Evolutionary conservation across 2,113 vertebrate species (phyloP).

Genomic region (Calidris pugnax): DNA sequence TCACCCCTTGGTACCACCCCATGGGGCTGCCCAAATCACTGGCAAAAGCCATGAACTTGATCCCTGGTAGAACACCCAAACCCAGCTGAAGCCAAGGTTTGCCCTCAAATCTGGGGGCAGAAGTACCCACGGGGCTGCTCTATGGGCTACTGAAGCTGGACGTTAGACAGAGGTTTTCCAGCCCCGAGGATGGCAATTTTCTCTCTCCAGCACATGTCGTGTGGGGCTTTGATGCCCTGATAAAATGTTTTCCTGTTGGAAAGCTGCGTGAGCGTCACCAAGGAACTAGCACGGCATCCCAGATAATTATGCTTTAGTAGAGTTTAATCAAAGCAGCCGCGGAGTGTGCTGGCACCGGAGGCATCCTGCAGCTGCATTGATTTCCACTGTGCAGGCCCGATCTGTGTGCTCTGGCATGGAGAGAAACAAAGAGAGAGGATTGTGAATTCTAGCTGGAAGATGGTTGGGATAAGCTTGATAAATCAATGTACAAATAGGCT

Average conservation of each 20-base stretch:
- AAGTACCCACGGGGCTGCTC: rapidly evolving
- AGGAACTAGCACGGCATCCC: constrained; percentile 64
- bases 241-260: background rate
- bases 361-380: constrained; percentile 24
- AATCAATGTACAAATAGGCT: constrained; percentile 24
- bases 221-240: background rate
- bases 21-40: rapidly evolving
- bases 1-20: background rate
- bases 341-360: constrained; percentile 37
- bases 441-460: background rate
- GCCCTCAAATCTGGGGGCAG: background rate
- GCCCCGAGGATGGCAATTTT: background rate
- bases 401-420: background rate
- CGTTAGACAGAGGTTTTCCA: background rate
- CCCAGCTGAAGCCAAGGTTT: rapidly evolving
- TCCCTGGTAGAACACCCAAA: rapidly evolving
- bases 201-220: background rate
- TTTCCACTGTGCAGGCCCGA: constrained; percentile 14
- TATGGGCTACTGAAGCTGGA: background rate
- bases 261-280: constrained; percentile 8
- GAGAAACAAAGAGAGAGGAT: background rate
- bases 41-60: rapidly evolving
- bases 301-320: constrained; percentile 54
- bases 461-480: background rate
- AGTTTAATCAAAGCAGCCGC: constrained; percentile 64